phyloP scores from a whole-genome alignment of 2,113 vertebrate genomes.

The Heterocephalus glaber region DNA sequence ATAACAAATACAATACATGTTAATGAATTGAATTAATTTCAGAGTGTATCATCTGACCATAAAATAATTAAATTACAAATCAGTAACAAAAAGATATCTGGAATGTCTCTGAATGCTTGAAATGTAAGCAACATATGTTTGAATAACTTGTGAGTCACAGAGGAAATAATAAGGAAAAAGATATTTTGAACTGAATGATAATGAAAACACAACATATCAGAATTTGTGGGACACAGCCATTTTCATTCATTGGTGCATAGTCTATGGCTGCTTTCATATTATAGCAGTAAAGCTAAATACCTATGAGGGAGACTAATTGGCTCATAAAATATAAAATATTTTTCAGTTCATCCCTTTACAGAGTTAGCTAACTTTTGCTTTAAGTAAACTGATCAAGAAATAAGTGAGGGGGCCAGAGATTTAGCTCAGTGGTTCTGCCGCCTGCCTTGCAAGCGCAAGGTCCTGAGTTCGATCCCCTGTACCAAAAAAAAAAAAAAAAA shows the following conservation, averaged over 20 bases:
- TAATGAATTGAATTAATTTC: not conserved
- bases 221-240: not conserved
- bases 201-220: not conserved
- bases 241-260: not conserved
- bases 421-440: too few species aligned
- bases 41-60: not conserved
- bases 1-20: not conserved
- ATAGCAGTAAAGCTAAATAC: not conserved
- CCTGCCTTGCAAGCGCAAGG: too few species aligned
- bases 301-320: too few species aligned
- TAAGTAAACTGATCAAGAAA: not conserved
- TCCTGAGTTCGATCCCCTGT: too few species aligned
- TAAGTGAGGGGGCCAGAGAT: not conserved
- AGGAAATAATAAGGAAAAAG: not conserved
- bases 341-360: not conserved
- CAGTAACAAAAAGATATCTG: not conserved
- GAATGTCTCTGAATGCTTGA: not conserved
- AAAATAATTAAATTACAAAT: not conserved
- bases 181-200: not conserved
- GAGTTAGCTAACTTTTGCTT: not conserved
- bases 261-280: not conserved
- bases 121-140: not conserved
- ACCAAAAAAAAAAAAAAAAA: too few species aligned
- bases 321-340: not conserved
- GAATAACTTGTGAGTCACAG: not conserved